phyloP scores from a whole-genome alignment of 2,797 vertebrate species.

The Paguma larvata region DNA sequence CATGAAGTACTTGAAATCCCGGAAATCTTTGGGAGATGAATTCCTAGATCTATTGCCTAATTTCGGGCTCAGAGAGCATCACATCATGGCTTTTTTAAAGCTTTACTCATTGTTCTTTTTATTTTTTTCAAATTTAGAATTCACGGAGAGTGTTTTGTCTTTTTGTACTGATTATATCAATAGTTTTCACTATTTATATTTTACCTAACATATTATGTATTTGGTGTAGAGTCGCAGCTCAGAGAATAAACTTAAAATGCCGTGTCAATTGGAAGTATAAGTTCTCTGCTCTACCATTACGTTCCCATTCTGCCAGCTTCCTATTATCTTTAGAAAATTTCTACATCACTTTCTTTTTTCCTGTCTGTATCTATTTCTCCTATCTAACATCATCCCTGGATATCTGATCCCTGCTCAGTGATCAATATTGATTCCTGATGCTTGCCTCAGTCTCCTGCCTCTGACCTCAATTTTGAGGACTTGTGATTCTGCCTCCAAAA shows the following conservation, averaged over 20 bases:
- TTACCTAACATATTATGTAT: background rate
- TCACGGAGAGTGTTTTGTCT: background rate
- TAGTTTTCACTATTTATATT: background rate
- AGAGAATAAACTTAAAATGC: background rate
- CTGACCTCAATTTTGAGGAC: background rate
- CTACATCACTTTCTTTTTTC: background rate
- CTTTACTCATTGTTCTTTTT: background rate
- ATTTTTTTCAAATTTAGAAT: background rate
- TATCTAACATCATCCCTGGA: background rate
- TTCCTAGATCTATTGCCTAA: background rate
- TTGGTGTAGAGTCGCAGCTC: background rate
- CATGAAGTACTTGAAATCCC: background rate
- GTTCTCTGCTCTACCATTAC: background rate
- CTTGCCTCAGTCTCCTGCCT: background rate
- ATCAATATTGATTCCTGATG: background rate
- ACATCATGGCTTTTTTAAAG: background rate
- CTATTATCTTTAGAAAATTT: constrained; percentile 30
- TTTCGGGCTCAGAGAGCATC: background rate
- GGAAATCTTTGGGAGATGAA: background rate
- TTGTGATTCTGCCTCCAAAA: background rate
- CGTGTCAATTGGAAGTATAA: background rate
- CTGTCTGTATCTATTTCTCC: background rate
- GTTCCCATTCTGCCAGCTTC: background rate
- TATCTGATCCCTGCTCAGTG: background rate
- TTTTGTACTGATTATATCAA: background rate